These are phyloP conservation scores for Drosophila pegasa DNA, from an alignment of 2,888 invertebrate species.

Conservation along the genomic window DNA sequence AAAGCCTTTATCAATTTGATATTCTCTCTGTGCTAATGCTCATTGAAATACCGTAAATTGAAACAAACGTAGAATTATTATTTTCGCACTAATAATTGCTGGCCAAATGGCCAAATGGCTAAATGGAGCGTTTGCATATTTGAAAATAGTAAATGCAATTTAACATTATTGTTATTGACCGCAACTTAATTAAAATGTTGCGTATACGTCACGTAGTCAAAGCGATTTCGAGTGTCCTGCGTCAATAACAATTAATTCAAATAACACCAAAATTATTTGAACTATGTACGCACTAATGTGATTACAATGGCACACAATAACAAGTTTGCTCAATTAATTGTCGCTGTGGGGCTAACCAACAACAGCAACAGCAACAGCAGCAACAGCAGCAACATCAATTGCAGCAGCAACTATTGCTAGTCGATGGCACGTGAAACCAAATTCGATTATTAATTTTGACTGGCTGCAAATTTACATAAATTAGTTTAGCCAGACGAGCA, in stretches of 20 bases:
- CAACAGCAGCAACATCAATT: slow-evolving; percentile 23
- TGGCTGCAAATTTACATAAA: slow-evolving; percentile 61
- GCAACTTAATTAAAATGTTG: slow-evolving; percentile 79
- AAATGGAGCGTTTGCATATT: slow-evolving; percentile 53
- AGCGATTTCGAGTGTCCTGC: slow-evolving; percentile 14
- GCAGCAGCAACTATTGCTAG: slow-evolving; percentile 25
- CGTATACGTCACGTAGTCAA: slow-evolving; percentile 51
- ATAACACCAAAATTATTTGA: slow-evolving; percentile 41
- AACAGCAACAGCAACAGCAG: slow-evolving; percentile 17
- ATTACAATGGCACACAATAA: slow-evolving; percentile 41
- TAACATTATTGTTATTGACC: slow-evolving; percentile 50
- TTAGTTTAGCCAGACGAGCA: slow-evolving; percentile 57
- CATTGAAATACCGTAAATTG: slow-evolving; percentile 25
- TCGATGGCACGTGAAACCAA: slow-evolving; percentile 44
- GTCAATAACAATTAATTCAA: slow-evolving; percentile 45
- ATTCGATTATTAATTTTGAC: slow-evolving; percentile 59
- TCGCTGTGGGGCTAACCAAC: slow-evolving; percentile 33
- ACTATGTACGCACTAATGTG: slow-evolving; percentile 47
- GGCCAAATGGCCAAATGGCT: slow-evolving; percentile 19
- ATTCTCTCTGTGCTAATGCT: slow-evolving; percentile 36
- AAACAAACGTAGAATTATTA: slow-evolving; percentile 36
- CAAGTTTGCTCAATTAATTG: slow-evolving; percentile 60
- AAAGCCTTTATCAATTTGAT: slow-evolving; percentile 20
- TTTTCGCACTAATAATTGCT: slow-evolving; percentile 19
- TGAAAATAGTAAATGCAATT: slow-evolving; percentile 69